Conservation (phyloP, 1,140 invertebrate species). For the Drosophila azteca region DNA sequence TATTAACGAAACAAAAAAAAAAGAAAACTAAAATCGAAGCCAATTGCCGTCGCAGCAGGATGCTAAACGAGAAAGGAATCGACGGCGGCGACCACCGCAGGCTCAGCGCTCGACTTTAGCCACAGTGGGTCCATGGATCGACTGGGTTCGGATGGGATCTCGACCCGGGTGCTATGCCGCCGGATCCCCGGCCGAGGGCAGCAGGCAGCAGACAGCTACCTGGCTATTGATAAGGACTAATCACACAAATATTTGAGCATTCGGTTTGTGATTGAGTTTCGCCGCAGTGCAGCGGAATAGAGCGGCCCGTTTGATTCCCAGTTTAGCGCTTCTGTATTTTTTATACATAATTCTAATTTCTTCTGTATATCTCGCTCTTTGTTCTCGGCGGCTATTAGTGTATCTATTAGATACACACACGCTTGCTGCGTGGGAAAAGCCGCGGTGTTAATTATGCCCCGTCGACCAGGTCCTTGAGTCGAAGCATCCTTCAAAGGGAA, state of each 20-base stretch:
- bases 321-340: constrained; percentile 61
- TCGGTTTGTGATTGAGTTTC: constrained; percentile 71
- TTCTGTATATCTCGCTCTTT: constrained; percentile 54
- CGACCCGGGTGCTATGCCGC: constrained; percentile 21
- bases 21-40: constrained; percentile 65
- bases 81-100: constrained; percentile 35
- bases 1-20: constrained; percentile 57
- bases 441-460: constrained; percentile 70
- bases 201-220: constrained; percentile 37
- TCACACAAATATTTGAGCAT: constrained; percentile 83
- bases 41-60: constrained; percentile 77
- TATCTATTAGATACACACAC: constrained; percentile 71
- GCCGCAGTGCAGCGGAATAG: constrained; percentile 50
- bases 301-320: constrained; percentile 71
- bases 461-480: constrained; percentile 57
- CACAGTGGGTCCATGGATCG: constrained; percentile 61
- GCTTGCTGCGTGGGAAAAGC: constrained; percentile 72
- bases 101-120: constrained; percentile 70
- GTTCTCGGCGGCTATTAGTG: constrained; percentile 72
- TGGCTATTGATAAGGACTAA: constrained; percentile 79
- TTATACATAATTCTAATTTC: constrained; percentile 73
- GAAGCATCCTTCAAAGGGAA: constrained; percentile 60
- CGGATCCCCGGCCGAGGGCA: not conserved
- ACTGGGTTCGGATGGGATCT: not conserved
- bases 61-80: constrained; percentile 78